Evolutionary conservation across 2,888 invertebrate species (phyloP), one percentile per base, ranked within the genome.

Genomic region (Synanthedon vespiformis): DNA sequence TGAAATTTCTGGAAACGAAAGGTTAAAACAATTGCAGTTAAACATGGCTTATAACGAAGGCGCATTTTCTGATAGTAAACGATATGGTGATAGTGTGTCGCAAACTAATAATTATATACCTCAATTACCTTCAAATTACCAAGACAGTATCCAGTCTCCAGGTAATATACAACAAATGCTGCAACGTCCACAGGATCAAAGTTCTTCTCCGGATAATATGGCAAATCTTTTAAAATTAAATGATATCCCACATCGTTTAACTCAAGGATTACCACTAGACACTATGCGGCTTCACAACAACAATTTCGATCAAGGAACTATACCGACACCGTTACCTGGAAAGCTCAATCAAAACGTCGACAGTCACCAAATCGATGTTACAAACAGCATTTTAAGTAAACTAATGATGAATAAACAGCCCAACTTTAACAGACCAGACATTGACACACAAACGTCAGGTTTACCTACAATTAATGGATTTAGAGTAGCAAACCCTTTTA

Each of bases 401-500:
- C 59, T 82, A 40, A 62, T 84, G 54, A 58, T 71, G 44, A 77
- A 71, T 57, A 86, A 84, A 61, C 79, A 74, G 61, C 61, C 63
- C 10, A 67, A 62, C 57, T 51, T 68, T 10, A 80, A 73, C 14
- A 73, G 77, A 57, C 85, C 80, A 11, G 83, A 85, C 53, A 61
- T 77, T 13, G 80, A 85, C 51, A 52, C 70, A 22, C 77, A 80
- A 63, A 57, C 62, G 13, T 61, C 60, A n/a, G 67, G 67, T 47
- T 57, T 72, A 50, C 77, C 88, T 3, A 86, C 78, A 1, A 82
- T 89, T 18, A 86, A 89, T 62, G 88, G 88, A 4, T 80, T 85
- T 55, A 81, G 82, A 72, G 81, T 89, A n/a, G 80, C 80, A 2
- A 88, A 89, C 58, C 89, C 89, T 12, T 89, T 80, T 55, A 89